phyloP scores from a whole-genome alignment of 2,113 vertebrate species.

The Chauna torquata region DNA sequence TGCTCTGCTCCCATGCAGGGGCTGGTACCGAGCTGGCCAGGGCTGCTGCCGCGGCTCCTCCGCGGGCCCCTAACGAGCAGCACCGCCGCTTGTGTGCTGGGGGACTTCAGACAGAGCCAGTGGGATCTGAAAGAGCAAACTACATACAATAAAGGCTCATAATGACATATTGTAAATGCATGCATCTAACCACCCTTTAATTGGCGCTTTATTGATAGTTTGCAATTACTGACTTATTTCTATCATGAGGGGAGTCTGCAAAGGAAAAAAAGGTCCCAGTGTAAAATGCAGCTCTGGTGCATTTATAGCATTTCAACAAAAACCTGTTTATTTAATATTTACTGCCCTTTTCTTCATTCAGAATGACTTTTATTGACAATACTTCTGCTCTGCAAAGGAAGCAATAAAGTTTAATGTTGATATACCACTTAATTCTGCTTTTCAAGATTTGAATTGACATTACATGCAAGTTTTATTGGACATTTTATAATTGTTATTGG shows the following conservation, averaged over 20 bases:
- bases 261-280: conserved; percentile 36
- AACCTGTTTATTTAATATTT: conserved; percentile 70
- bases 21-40: not conserved
- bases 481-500: conserved; percentile 81
- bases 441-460: conserved; percentile 79
- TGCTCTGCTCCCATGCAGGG: accelerated
- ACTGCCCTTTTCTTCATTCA: conserved; percentile 72
- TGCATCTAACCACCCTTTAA: conserved; percentile 55
- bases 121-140: not conserved
- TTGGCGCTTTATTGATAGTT: conserved; percentile 71
- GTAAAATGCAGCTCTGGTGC: conserved; percentile 55
- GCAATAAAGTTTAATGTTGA: conserved; percentile 78
- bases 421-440: conserved; percentile 77
- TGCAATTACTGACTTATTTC: conserved; percentile 61
- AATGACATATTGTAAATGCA: conserved; percentile 31
- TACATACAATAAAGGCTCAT: not conserved
- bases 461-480: conserved; percentile 74
- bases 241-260: conserved; percentile 39
- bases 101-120: not conserved
- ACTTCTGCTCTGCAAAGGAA: conserved; percentile 74
- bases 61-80: not conserved
- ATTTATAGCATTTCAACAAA: conserved; percentile 67
- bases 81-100: not conserved
- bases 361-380: conserved; percentile 75
- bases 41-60: not conserved